These are phyloP conservation scores for Rallus crepitans DNA, from an alignment of 2,797 vertebrate genomes.

Conservation along the genomic window DNA sequence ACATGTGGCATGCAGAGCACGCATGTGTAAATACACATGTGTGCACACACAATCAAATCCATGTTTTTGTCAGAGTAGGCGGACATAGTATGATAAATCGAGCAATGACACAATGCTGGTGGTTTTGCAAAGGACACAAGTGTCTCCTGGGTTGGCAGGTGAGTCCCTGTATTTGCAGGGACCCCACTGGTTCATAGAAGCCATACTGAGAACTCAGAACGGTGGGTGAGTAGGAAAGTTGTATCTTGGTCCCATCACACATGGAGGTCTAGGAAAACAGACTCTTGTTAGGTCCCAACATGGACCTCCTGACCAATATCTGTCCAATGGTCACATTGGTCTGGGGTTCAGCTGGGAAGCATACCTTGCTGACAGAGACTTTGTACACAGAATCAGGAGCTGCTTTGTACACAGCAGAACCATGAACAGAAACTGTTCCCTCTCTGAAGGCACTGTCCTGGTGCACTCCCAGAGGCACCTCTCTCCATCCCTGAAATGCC, in stretches of 20 bases:
- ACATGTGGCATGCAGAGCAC: not conserved
- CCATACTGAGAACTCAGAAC: too few species aligned
- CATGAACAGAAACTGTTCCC: not conserved
- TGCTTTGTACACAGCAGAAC: not conserved
- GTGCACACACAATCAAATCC: not conserved
- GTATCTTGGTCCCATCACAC: not conserved
- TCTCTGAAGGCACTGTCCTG: not conserved
- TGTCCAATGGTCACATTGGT: fast-evolving
- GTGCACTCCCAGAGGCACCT: not conserved
- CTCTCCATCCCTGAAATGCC: not conserved
- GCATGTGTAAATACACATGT: fast-evolving
- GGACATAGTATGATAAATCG: not conserved
- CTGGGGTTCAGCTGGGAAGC: not conserved
- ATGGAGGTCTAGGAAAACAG: too few species aligned
- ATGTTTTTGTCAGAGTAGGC: not conserved
- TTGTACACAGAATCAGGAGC: not conserved
- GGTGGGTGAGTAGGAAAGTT: not conserved
- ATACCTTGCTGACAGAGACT: not conserved
- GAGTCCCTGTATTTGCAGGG: not conserved
- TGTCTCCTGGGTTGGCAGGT: not conserved
- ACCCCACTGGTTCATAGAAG: not conserved
- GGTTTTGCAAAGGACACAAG: not conserved
- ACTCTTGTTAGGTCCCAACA: not conserved
- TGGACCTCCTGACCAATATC: not conserved
- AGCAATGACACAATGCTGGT: not conserved